Evolutionary conservation across 2,797 vertebrate species (phyloP), one percentile per base, ranked within the genome.

Genomic region (Falco rusticolus): DNA sequence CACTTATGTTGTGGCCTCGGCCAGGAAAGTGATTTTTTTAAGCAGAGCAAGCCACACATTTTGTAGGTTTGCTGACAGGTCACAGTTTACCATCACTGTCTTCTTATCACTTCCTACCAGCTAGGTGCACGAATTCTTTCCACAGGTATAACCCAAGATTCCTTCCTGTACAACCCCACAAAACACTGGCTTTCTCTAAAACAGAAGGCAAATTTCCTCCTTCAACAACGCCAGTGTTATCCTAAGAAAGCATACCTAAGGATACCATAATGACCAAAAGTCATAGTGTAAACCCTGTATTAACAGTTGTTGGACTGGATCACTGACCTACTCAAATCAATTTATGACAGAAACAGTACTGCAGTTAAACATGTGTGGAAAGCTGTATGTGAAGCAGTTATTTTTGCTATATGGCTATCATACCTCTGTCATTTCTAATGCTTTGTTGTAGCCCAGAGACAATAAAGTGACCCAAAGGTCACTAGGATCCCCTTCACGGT

Each of bases 401-500:
- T 18, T 90, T 56, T 43, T 72, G 41, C 25, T 69, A 21, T 39
- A 18, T 25, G 28, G 7, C 28, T 68, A 34, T 45, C 90, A 64
- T 91, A 99, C 99, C 98, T 99, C 98, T 43, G 98, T 98, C 70
- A 99, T 97, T 94, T 99, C 98, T 88, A 99, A 97, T 48, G 98
- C 98, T 89, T 93, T 98, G 97, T 98, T 99, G 98, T 99, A 99
- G 89, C 99, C 99, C 99, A 99, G 99, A 25, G 99, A 98, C 81
- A 99, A 97, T 64, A 99, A 97, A 45, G 98, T 99, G 85, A 99
- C 97, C 99, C 99, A 99, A 20, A 99, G 98, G 95, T 99, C 99
- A 86, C 97, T 92, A 24, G 99, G 98, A 96, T 99, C 98, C 90
- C 99, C 99, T 33, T 98, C 98, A 47, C 96, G 98, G 93, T 99